Conservation (phyloP, 2,113 vertebrate species). For the Seriola dumerili region DNA sequence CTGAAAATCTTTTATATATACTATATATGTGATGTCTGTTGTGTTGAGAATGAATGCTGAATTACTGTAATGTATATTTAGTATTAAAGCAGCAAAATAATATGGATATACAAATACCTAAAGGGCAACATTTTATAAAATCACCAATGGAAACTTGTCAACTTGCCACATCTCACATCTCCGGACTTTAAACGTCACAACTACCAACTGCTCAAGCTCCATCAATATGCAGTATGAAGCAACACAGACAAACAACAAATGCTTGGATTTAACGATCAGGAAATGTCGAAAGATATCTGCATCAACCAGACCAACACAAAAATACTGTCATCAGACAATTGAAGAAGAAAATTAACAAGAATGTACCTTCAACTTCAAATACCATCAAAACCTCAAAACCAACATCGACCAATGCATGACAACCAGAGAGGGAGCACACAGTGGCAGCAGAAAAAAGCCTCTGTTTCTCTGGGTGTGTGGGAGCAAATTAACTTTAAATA, state of each 20-base stretch:
- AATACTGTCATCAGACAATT: not conserved
- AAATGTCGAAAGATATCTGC: not conserved
- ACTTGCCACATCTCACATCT: conserved; percentile 12
- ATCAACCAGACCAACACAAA: conserved; percentile 24
- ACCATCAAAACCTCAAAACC: conserved; percentile 45
- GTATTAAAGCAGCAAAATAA: not conserved
- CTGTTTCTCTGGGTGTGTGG: conserved; percentile 60
- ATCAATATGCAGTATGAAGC: not conserved
- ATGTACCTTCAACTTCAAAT: not conserved
- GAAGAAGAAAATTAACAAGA: conserved; percentile 1
- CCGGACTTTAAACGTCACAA: not conserved
- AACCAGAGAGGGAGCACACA: conserved; percentile 44
- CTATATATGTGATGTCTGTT: not conserved
- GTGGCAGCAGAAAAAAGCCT: conserved; percentile 45
- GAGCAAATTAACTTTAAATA: conserved; percentile 65
- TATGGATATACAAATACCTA: not conserved
- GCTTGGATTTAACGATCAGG: not conserved
- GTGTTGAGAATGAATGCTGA: not conserved
- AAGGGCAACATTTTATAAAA: conserved; percentile 7
- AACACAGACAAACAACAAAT: not conserved
- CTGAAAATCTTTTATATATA: not conserved
- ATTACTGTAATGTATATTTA: not conserved
- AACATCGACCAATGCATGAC: conserved; percentile 43
- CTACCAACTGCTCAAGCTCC: not conserved
- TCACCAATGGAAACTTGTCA: not conserved